phyloP scores from a whole-genome alignment of 2,797 vertebrate species.

The Muscicapa comitata region DNA sequence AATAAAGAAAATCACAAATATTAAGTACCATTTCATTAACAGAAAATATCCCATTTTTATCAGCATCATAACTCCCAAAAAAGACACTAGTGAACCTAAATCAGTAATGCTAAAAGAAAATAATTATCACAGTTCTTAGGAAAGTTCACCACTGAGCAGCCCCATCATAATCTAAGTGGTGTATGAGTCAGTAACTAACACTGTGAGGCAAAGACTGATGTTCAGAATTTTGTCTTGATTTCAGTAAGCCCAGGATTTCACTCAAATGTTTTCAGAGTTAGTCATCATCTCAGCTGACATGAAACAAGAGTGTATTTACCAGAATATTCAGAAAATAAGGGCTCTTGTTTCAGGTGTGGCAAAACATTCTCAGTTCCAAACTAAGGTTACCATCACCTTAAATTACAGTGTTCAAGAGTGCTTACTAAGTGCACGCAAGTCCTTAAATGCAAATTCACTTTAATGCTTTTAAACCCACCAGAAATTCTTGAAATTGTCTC shows the following conservation, averaged over 20 bases:
- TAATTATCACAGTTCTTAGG: neutral
- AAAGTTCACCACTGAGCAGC: conserved; percentile 16
- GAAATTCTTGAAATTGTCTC: neutral
- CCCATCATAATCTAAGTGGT: neutral
- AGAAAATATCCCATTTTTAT: conserved; percentile 12
- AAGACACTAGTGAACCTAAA: neutral
- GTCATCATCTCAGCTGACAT: conserved; percentile 37
- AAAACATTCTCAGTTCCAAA: neutral
- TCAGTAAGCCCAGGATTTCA: neutral
- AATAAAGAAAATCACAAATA: conserved; percentile 56
- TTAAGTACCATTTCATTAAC: conserved; percentile 40
- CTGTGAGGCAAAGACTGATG: neutral
- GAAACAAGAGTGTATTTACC: neutral
- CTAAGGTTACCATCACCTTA: neutral
- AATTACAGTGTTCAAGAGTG: neutral
- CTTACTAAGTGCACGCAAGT: neutral
- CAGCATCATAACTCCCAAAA: neutral
- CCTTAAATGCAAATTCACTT: neutral
- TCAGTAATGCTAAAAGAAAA: neutral
- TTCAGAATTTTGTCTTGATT: conserved; percentile 1
- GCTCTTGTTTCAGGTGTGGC: neutral
- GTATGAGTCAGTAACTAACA: neutral
- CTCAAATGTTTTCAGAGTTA: conserved; percentile 4
- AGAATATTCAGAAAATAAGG: neutral
- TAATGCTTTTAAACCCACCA: neutral